Evolutionary conservation across 2,113 vertebrate genomes (phyloP).

Genomic region (Eulemur rufifrons): DNA sequence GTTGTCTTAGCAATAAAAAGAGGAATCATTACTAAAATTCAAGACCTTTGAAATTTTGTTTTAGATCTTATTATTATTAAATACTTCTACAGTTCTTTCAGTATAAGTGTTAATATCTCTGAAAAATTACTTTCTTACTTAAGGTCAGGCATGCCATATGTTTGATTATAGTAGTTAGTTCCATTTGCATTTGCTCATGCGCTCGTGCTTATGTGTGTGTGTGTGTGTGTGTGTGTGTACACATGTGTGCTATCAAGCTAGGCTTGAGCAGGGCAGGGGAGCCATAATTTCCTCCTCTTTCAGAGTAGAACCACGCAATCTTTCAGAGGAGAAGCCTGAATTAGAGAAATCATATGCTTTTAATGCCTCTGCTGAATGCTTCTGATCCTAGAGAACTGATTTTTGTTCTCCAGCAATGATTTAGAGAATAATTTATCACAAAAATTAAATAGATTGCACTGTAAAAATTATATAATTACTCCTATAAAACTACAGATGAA

Average conservation of each 20-base stretch:
- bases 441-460: constrained; percentile 64
- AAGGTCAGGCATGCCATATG: background rate
- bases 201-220: background rate
- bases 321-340: background rate
- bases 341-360: background rate
- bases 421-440: constrained; percentile 56
- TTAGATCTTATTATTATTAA: background rate
- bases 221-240: background rate
- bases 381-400: background rate
- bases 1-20: background rate
- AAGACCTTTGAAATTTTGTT: background rate
- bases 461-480: constrained; percentile 71
- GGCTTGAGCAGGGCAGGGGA: background rate
- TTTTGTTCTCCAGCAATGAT: constrained; percentile 36
- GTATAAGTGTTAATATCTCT: background rate
- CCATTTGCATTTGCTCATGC: background rate
- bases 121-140: background rate
- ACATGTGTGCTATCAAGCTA: background rate
- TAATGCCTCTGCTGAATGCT: background rate
- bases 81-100: background rate
- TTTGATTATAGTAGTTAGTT: background rate
- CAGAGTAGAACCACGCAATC: background rate
- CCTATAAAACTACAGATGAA: constrained; percentile 64
- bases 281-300: background rate
- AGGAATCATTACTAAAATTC: constrained; percentile 6